These are phyloP conservation scores for Campylomormyrus numenius DNA, from an alignment of 2,113 vertebrate species.

Conservation along the genomic window DNA sequence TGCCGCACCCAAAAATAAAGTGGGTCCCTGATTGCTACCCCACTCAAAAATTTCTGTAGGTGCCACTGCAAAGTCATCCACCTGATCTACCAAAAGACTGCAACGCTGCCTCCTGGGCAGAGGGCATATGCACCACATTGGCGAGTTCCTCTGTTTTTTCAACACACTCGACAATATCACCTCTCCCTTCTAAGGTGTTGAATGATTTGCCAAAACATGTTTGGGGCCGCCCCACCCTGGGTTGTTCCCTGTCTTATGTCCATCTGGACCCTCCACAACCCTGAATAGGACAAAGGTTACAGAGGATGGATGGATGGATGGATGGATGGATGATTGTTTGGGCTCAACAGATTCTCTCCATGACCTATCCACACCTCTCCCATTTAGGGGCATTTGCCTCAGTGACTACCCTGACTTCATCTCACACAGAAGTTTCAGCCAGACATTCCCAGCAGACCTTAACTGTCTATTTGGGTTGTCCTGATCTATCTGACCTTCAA, in stretches of 20 bases:
- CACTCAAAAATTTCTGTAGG: neutral
- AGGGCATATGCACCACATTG: neutral
- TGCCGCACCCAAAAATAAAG: neutral
- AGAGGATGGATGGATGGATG: neutral
- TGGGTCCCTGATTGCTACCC: neutral
- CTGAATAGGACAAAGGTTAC: neutral
- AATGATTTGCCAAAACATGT: neutral
- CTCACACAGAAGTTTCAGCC: neutral
- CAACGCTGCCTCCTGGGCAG: neutral
- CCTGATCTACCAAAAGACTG: neutral
- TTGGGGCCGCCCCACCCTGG: neutral
- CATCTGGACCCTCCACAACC: neutral
- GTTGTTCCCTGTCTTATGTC: neutral
- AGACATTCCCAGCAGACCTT: neutral
- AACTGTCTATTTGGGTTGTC: neutral
- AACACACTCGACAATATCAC: neutral
- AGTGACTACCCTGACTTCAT: neutral
- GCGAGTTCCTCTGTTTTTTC: neutral
- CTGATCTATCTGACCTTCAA: neutral
- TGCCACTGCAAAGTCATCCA: neutral
- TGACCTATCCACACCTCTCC: neutral
- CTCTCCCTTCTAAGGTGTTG: neutral
- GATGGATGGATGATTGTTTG: neutral
- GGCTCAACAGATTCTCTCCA: neutral
- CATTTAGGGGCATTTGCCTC: neutral